A percentile compares a stretch with the other conserved stretches of the same genome.
phyloP scores from a whole-genome alignment of 2,888 invertebrate genomes.

The Brassicogethes aeneus region DNA sequence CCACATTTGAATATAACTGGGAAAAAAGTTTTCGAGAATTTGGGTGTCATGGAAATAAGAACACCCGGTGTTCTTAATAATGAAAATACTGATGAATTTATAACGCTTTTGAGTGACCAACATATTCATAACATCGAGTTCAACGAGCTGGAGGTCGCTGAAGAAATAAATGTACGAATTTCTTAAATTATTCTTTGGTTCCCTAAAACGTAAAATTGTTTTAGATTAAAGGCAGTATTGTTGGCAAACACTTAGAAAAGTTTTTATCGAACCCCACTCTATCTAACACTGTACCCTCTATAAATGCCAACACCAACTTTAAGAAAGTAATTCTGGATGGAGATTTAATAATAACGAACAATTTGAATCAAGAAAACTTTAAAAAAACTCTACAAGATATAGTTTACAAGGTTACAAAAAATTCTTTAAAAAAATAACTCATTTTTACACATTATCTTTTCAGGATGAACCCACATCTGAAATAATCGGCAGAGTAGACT shows the following conservation, averaged over 20 bases:
- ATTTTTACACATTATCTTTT: constrained; percentile 9
- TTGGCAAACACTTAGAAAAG: constrained; percentile 38
- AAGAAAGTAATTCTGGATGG: constrained; percentile 44
- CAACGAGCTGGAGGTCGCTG: constrained; percentile 43
- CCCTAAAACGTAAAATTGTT: constrained; percentile 8
- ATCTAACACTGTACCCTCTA: constrained; percentile 37
- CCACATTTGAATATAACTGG: constrained; percentile 37
- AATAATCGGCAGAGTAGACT: constrained; percentile 43
- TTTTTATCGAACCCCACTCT: constrained; percentile 43
- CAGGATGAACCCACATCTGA: constrained; percentile 29
- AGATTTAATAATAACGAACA: constrained; percentile 39
- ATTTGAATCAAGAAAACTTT: constrained; percentile 37
- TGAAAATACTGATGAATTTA: neutral
- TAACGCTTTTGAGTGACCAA: neutral
- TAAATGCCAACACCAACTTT: constrained; percentile 43
- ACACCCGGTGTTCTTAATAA: neutral
- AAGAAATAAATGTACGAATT: constrained; percentile 40
- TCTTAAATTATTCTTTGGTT: neutral
- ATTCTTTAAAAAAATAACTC: constrained; percentile 3
- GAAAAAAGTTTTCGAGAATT: constrained; percentile 9
- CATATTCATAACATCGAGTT: constrained; percentile 29
- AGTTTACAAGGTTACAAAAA: constrained; percentile 39
- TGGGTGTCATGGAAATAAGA: neutral
- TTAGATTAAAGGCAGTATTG: constrained; percentile 44
- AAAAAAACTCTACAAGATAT: constrained; percentile 41